Base-by-base conservation (phyloP, 2,797 vertebrate species). In the Hapalemur alaotrensis region DNA sequence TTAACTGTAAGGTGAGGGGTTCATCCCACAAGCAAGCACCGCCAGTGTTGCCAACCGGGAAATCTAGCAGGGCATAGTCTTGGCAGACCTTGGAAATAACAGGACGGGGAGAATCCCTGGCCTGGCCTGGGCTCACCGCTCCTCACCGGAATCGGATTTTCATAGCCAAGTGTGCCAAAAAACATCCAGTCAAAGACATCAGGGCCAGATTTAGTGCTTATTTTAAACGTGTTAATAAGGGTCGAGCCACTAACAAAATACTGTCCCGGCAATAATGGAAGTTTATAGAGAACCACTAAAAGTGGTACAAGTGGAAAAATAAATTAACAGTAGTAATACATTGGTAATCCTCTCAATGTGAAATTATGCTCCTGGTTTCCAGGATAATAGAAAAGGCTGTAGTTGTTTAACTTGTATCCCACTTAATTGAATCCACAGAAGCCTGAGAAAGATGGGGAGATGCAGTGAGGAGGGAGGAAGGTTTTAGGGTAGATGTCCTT, bases 261-360 rank as follows among this genome's bases (percentile, higher is more conserved):
- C 32, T 89, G 75, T 23, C n/a, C 78, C 79, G 43, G 73, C 38
- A 70, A 83, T 25, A 84, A 93, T 67, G 2, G 9, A 88, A 83
- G 28, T 86, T 70, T 91, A 18, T 35, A 35, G 38, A 86, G 28
- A 91, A 50, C 18, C 22, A 32, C 38, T 43, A 52, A 95, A 87
- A 32, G 70, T 87, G 20, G 25, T 59, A 46, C 72, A 61, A n/a
- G 38, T 48, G 59, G 43, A 65, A 72, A 38, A 85, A 35, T 67
- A 94, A 69, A 32, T 80, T 82, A 75, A 83, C 43, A 22, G 23
- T 9, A 1, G 22, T 54, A 41, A 28, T 54, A 46, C 67, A 70
- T 65, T 83, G 48, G 52, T 63, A 48, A 85, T 5, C 17, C 9
- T 84, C n/a, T 79, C 59, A 52, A 41, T n/a, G 14, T 32, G 46